phyloP scores from a whole-genome alignment of 2,113 vertebrate genomes.

The Clinocottus analis region DNA sequence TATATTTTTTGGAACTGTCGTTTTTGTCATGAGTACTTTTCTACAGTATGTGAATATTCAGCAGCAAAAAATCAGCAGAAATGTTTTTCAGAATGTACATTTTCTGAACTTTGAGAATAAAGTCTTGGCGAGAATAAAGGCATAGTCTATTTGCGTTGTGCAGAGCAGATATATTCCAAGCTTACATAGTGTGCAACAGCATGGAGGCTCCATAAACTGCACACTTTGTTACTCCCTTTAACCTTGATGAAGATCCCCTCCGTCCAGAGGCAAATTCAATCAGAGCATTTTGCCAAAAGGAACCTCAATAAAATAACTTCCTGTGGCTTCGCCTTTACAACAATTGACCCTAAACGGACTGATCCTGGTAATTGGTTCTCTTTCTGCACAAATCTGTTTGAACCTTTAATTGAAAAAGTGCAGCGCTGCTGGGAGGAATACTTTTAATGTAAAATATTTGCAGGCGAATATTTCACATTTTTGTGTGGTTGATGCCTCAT shows the following conservation, averaged over 20 bases:
- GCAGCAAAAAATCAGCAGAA: background rate
- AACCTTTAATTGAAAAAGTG: background rate
- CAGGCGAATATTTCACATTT: too few species aligned
- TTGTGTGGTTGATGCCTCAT: too few species aligned
- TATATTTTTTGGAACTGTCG: background rate
- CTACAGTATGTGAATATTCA: background rate
- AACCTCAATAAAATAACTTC: background rate
- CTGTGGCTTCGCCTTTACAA: background rate
- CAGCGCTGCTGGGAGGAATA: background rate
- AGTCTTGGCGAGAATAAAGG: background rate
- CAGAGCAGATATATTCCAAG: background rate
- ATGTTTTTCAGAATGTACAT: background rate
- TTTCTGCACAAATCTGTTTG: background rate
- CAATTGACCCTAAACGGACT: background rate
- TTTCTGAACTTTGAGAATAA: background rate
- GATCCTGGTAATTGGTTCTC: too few species aligned
- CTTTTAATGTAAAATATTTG: background rate
- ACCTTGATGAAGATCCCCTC: background rate
- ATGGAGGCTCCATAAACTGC: background rate
- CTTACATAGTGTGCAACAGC: background rate
- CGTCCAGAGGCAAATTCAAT: background rate
- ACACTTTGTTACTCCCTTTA: too few species aligned
- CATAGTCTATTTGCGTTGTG: background rate
- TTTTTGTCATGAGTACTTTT: background rate
- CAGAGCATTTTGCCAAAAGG: background rate